Percentiles rank a stretch among this genome's conserved stretches.
These are phyloP conservation scores for Psittacula echo DNA, from an alignment of 2,797 vertebrate species.

Conservation along the genomic window DNA sequence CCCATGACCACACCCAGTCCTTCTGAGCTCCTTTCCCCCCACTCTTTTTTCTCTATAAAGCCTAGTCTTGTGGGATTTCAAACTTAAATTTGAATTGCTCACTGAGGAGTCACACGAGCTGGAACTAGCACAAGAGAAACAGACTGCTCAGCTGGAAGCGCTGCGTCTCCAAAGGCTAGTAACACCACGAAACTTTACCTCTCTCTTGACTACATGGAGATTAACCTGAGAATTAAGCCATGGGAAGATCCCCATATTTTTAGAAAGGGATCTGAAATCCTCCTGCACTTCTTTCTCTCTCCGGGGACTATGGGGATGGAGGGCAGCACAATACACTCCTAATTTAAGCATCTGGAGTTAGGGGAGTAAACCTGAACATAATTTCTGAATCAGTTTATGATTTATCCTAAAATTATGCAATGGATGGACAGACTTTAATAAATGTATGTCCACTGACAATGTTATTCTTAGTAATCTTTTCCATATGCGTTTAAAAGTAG, in stretches of 20 bases:
- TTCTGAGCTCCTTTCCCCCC: not conserved
- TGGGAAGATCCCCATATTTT: not conserved
- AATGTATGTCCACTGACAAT: not conserved
- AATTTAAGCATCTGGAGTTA: not conserved
- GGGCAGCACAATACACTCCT: not conserved
- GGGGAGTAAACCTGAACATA: not conserved
- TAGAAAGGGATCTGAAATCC: not conserved
- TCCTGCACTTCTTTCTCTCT: not conserved
- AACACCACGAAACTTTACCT: not conserved
- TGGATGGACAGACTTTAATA: not conserved
- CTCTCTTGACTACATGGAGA: not conserved
- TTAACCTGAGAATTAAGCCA: not conserved
- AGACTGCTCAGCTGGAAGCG: constrained; percentile 10
- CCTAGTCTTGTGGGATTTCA: not conserved
- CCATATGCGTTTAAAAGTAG: constrained; percentile 7
- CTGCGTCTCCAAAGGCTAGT: not conserved
- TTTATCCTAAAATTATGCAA: not conserved
- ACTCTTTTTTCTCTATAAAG: not conserved
- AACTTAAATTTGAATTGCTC: not conserved
- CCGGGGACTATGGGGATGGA: not conserved
- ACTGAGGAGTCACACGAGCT: not conserved
- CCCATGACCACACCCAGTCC: not conserved
- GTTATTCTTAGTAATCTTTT: constrained; percentile 32
- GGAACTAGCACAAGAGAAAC: not conserved
- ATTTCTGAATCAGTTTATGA: not conserved